phyloP scores from a whole-genome alignment of 2,888 invertebrate genomes.

The Eugnorisma glareosa region DNA sequence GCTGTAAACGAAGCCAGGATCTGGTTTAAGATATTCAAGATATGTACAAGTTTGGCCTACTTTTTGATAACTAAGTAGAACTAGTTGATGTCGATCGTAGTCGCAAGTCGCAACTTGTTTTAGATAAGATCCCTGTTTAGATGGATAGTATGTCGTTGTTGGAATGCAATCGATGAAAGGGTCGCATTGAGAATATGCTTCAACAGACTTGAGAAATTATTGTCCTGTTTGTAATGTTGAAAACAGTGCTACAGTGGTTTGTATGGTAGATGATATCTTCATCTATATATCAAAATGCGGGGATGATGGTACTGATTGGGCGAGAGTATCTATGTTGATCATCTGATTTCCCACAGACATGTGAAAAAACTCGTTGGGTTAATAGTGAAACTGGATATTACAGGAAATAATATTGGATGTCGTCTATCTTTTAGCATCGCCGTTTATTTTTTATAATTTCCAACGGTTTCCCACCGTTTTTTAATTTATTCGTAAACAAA shows the following conservation, averaged over 20 bases:
- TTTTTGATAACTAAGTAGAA: conserved; percentile 65
- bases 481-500: conserved; percentile 27
- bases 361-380: not conserved
- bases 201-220: conserved; percentile 4
- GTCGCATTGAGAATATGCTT: conserved; percentile 30
- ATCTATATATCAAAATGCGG: not conserved
- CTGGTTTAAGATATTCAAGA: conserved; percentile 60
- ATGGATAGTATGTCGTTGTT: conserved; percentile 39
- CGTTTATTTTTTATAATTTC: conserved; percentile 4
- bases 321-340: not conserved
- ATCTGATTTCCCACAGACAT: not conserved
- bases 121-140: conserved; percentile 58
- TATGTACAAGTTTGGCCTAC: conserved; percentile 63
- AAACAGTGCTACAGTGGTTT: conserved; percentile 11
- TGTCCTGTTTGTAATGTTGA: not conserved
- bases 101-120: conserved; percentile 55
- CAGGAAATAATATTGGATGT: conserved; percentile 35
- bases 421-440: not conserved
- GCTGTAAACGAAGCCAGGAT: conserved; percentile 40
- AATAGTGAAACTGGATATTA: not conserved
- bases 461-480: not conserved
- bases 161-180: conserved; percentile 49
- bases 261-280: not conserved
- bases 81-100: conserved; percentile 55
- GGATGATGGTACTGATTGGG: not conserved